Percentiles rank a stretch among this genome's conserved stretches.
phyloP scores from a whole-genome alignment of 2,888 invertebrate genomes.

The Aphodius sticticus region DNA sequence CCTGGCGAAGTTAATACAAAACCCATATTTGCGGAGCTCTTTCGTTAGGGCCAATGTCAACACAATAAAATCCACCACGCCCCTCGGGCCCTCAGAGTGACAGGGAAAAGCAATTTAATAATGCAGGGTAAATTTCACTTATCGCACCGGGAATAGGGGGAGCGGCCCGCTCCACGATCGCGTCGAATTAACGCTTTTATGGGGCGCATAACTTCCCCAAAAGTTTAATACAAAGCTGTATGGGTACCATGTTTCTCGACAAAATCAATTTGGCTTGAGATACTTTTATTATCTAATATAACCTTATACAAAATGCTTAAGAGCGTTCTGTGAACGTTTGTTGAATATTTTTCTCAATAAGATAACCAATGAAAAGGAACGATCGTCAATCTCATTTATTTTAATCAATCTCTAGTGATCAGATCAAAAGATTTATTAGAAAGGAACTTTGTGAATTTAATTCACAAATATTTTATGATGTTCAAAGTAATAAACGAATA shows the following conservation, averaged over 20 bases:
- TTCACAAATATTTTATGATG: no score
- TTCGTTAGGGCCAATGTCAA: conserved; percentile 56
- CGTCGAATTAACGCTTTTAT: neutral
- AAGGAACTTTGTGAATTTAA: no score
- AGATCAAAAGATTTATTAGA: no score
- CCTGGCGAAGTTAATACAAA: conserved; percentile 54
- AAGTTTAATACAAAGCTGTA: conserved; percentile 15
- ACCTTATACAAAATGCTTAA: neutral
- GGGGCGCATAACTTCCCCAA: conserved; percentile 8
- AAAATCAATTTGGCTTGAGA: conserved; percentile 6
- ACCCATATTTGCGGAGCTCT: conserved; percentile 58
- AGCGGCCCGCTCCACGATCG: neutral
- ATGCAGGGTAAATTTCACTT: conserved; percentile 45
- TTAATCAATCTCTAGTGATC: no score
- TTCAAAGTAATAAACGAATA: no score
- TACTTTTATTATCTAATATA: neutral
- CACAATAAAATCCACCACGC: conserved; percentile 55
- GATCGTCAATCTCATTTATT: no score
- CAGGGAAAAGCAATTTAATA: conserved; percentile 55
- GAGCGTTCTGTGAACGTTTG: neutral
- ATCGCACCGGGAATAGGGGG: conserved; percentile 33
- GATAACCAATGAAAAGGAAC: no score
- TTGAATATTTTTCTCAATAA: neutral
- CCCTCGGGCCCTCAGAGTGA: conserved; percentile 47
- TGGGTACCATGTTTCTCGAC: neutral